phyloP scores from a whole-genome alignment of 2,797 vertebrate genomes.

The Crax fasciolata region DNA sequence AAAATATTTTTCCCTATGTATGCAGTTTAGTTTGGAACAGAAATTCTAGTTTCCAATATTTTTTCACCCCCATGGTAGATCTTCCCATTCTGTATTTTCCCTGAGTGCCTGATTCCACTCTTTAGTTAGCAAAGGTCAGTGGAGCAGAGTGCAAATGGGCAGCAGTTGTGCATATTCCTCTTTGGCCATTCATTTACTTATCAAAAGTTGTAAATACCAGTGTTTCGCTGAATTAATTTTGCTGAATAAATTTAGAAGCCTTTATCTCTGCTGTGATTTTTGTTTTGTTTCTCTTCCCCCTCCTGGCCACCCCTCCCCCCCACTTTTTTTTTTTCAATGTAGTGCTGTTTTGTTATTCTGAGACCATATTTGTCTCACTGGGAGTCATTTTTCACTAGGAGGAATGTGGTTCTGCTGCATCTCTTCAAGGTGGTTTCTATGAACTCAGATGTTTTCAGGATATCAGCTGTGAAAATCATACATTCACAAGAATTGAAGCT shows the following conservation, averaged over 20 bases:
- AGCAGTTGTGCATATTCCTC: background rate
- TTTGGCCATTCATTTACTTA: background rate
- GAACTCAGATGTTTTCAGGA: slow-evolving; percentile 38
- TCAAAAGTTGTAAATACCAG: background rate
- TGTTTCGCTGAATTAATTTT: background rate
- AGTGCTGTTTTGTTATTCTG: background rate
- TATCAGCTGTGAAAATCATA: slow-evolving; percentile 26
- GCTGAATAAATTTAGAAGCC: background rate
- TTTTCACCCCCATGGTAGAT: rapidly evolving
- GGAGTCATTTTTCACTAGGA: slow-evolving; percentile 43
- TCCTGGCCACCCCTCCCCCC: too few relatives aligned
- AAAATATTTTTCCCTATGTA: background rate
- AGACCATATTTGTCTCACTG: background rate
- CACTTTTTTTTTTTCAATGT: background rate
- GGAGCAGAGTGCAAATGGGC: background rate
- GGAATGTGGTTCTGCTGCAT: slow-evolving; percentile 12
- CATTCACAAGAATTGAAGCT: background rate
- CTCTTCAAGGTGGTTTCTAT: slow-evolving; percentile 56
- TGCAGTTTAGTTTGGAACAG: background rate
- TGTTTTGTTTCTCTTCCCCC: background rate
- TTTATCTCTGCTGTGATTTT: background rate
- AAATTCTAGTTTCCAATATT: background rate
- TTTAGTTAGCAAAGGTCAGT: background rate
- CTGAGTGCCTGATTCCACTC: background rate
- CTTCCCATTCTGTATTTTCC: background rate